Conservation (phyloP, 2,888 invertebrate species). For the Abrostola tripartita region DNA sequence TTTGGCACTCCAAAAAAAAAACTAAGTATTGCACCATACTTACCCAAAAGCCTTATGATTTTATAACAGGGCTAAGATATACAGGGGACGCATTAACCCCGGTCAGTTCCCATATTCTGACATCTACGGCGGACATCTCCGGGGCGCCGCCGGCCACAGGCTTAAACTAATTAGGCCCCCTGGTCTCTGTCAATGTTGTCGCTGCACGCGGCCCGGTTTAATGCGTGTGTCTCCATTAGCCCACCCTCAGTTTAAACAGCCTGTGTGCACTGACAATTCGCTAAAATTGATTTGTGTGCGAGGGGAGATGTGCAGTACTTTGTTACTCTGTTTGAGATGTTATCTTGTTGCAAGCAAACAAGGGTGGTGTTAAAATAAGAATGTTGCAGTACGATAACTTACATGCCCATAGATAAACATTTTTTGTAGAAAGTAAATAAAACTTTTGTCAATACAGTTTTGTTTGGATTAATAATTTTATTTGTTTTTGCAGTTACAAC, state of each 20-base stretch:
- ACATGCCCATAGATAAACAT: constrained; percentile 12
- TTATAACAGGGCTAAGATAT: neutral
- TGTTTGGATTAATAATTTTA: neutral
- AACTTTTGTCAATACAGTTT: neutral
- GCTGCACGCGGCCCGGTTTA: constrained; percentile 83
- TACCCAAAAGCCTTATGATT: constrained; percentile 1
- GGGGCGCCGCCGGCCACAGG: constrained; percentile 76
- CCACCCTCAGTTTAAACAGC: constrained; percentile 83
- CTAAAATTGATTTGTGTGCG: constrained; percentile 86
- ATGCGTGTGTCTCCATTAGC: constrained; percentile 88
- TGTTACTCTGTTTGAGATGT: constrained; percentile 48
- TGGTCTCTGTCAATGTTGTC: constrained; percentile 84
- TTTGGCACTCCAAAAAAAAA: too few species aligned
- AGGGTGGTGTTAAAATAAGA: constrained; percentile 20
- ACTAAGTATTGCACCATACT: neutral
- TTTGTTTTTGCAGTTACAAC: neutral
- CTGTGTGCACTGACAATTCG: constrained; percentile 80
- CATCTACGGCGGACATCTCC: constrained; percentile 63
- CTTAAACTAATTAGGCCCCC: constrained; percentile 88
- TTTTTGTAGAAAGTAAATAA: neutral
- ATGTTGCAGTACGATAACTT: constrained; percentile 24
- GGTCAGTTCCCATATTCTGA: constrained; percentile 38
- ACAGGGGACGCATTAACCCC: neutral
- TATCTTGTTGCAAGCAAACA: constrained; percentile 50
- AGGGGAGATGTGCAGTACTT: constrained; percentile 56